Conservation (phyloP, 2,888 invertebrate genomes). For the Branchinecta sandiegonensis region DNA sequence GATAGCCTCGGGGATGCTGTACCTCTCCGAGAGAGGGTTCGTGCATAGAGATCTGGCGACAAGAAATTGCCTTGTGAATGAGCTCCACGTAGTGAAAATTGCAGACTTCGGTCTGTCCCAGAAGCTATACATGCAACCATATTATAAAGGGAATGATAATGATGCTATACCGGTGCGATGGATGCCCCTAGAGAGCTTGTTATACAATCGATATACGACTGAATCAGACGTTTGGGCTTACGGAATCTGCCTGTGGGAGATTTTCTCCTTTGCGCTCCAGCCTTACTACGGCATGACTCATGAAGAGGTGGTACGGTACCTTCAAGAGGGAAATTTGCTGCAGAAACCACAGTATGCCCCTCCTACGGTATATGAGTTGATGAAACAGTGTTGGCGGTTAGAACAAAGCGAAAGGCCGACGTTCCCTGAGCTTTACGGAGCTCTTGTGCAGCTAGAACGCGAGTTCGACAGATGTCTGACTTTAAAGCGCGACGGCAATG, state of each 20-base stretch:
- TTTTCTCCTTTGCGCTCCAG: constrained; percentile 87
- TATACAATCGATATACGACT: constrained; percentile 88
- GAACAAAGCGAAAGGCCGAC: constrained; percentile 71
- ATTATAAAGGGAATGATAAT: constrained; percentile 87
- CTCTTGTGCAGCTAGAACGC: constrained; percentile 32
- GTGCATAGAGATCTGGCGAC: constrained; percentile 92
- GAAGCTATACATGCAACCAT: constrained; percentile 70
- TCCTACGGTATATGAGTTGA: constrained; percentile 60
- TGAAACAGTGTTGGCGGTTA: constrained; percentile 84
- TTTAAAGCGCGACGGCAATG: neutral
- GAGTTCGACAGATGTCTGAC: constrained; percentile 26
- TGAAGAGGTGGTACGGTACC: constrained; percentile 85
- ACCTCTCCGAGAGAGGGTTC: constrained; percentile 80
- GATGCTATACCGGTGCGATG: constrained; percentile 93
- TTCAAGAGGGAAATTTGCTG: constrained; percentile 82
- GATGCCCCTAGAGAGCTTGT: constrained; percentile 94
- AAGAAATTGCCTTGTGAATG: constrained; percentile 84
- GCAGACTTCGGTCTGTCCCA: constrained; percentile 93
- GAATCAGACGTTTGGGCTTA: constrained; percentile 97
- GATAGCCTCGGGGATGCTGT: constrained; percentile 87
- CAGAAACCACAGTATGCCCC: constrained; percentile 40
- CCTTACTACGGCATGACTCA: constrained; percentile 70
- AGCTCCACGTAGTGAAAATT: constrained; percentile 87
- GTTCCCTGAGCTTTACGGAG: constrained; percentile 41
- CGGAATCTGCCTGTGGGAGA: constrained; percentile 92